phyloP scores from a whole-genome alignment of 2,797 vertebrate genomes.

The Zalophus californianus region DNA sequence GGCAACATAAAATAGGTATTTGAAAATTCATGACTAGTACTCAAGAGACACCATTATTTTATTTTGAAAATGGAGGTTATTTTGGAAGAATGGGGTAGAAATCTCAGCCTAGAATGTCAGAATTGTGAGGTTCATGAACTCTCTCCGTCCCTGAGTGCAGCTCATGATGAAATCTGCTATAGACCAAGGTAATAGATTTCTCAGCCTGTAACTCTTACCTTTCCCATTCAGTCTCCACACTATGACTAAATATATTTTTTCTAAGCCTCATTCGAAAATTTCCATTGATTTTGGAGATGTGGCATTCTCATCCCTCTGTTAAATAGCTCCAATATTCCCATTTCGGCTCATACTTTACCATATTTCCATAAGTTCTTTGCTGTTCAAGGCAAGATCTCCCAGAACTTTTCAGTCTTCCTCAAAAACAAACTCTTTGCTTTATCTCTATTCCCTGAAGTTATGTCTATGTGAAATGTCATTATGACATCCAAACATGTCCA shows the following conservation, averaged over 20 bases:
- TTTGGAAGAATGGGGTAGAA: not conserved
- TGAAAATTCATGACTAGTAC: not conserved
- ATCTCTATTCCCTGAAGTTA: not conserved
- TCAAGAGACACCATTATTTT: not conserved
- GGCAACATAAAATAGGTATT: not conserved
- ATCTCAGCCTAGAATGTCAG: not conserved
- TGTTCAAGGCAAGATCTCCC: not conserved
- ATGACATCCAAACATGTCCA: not conserved
- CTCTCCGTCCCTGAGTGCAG: not conserved
- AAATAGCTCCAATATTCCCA: not conserved
- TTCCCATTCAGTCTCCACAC: not conserved
- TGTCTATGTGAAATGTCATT: not conserved
- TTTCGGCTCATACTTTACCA: not conserved
- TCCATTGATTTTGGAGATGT: not conserved
- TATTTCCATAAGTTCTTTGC: not conserved
- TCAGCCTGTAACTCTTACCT: not conserved
- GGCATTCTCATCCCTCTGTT: not conserved
- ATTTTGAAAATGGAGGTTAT: not conserved
- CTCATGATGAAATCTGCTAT: not conserved
- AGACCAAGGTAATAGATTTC: not conserved
- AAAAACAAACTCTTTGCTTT: not conserved
- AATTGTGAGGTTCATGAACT: not conserved
- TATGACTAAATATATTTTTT: not conserved
- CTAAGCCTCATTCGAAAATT: not conserved
- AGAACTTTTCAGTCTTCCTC: not conserved